Conservation (phyloP, 1,140 invertebrate species). For the Atta cephalotes region DNA sequence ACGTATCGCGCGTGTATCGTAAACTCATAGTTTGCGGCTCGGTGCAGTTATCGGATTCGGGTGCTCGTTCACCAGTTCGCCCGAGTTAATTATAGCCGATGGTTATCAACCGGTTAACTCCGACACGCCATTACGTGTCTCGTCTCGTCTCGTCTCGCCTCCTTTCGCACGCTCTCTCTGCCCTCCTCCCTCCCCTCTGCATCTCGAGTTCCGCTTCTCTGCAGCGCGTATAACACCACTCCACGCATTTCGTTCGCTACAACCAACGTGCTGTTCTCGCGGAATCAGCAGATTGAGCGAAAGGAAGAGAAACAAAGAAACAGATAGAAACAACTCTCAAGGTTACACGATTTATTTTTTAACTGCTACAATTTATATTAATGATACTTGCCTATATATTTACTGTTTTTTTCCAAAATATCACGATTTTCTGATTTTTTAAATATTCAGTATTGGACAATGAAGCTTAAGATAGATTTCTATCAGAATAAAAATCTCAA, state of each 20-base stretch:
- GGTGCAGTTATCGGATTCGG: slow-evolving; percentile 81
- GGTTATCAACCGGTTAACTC: slow-evolving; percentile 87
- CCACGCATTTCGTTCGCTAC: slow-evolving; percentile 34
- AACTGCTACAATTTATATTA: neutral
- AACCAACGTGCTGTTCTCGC: neutral
- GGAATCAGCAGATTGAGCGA: neutral
- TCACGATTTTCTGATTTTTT: neutral
- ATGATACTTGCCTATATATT: neutral
- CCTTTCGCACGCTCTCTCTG: slow-evolving; percentile 27
- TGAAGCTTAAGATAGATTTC: neutral
- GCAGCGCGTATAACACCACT: slow-evolving; percentile 67
- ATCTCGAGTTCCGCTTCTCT: slow-evolving; percentile 65
- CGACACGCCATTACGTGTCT: slow-evolving; percentile 86
- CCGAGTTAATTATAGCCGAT: slow-evolving; percentile 87
- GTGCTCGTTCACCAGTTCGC: slow-evolving; percentile 84
- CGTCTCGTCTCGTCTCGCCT: slow-evolving; percentile 77
- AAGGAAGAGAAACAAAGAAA: neutral
- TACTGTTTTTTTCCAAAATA: neutral
- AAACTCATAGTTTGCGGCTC: slow-evolving; percentile 61
- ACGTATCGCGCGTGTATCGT: slow-evolving; percentile 28
- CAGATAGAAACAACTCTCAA: neutral
- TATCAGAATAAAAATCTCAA: neutral
- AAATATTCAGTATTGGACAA: neutral
- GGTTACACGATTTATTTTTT: neutral
- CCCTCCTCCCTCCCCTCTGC: neutral